Conservation (phyloP, 1,140 invertebrate genomes). For the Platorchestia sp. region DNA sequence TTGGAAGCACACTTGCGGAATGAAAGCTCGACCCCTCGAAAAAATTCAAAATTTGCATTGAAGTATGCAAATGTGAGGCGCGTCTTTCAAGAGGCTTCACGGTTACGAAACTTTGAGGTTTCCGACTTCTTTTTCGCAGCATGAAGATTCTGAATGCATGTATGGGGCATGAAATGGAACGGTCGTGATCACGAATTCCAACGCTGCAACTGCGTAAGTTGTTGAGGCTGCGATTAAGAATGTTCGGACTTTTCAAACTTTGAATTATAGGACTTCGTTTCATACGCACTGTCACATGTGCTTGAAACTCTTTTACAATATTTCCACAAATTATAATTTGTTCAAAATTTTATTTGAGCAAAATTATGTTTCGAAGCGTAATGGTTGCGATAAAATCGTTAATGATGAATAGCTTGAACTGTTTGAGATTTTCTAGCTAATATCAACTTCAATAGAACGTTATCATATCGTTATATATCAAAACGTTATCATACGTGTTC, state of each 20-base stretch:
- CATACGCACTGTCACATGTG: too few relatives aligned
- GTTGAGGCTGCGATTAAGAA: neutral
- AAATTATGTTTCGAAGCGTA: too few relatives aligned
- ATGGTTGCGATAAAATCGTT: too few relatives aligned
- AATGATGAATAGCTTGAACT: too few relatives aligned
- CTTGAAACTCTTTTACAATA: too few relatives aligned
- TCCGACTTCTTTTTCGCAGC: neutral
- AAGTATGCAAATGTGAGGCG: neutral
- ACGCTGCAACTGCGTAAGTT: neutral
- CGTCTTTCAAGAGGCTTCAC: neutral
- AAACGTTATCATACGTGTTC: too few relatives aligned
- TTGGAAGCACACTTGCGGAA: neutral
- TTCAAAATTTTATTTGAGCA: too few relatives aligned
- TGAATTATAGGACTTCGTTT: too few relatives aligned
- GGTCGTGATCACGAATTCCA: neutral
- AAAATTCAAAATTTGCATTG: conserved; percentile 19
- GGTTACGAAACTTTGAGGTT: neutral
- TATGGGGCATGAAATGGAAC: neutral
- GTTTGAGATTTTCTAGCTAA: too few relatives aligned
- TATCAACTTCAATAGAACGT: too few relatives aligned
- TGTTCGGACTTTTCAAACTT: neutral
- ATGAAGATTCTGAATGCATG: neutral
- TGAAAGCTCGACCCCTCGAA: neutral
- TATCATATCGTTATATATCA: too few relatives aligned
- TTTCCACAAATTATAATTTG: too few relatives aligned